Conservation (phyloP, 2,797 vertebrate species). For the Gallinago nigripennis region DNA sequence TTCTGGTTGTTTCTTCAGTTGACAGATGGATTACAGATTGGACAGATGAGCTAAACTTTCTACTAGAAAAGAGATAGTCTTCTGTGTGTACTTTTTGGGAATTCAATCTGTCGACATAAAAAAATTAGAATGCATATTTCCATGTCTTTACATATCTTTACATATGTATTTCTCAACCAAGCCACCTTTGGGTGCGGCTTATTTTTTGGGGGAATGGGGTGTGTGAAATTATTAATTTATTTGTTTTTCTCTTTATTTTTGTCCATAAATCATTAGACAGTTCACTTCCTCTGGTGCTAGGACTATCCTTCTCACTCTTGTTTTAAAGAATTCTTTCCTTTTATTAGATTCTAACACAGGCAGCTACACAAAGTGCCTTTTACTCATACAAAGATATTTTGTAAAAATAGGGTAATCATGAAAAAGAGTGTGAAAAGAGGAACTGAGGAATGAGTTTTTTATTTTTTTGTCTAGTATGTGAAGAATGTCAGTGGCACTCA, state of each 20-base stretch:
- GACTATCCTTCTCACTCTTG: neutral
- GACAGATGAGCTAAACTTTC: constrained; percentile 26
- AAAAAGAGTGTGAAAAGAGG: neutral
- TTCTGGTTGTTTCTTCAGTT: neutral
- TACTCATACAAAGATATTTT: neutral
- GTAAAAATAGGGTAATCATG: neutral
- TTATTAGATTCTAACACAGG: neutral
- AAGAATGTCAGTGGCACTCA: neutral
- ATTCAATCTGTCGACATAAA: neutral
- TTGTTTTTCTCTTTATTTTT: neutral
- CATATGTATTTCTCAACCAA: neutral
- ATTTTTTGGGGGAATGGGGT: neutral
- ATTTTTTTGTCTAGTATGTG: neutral
- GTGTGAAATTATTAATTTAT: neutral
- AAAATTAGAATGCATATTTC: neutral
- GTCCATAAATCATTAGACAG: neutral
- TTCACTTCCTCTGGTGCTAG: neutral
- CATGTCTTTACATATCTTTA: neutral
- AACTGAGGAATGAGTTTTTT: neutral
- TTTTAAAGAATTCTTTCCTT: neutral
- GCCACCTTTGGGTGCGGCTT: neutral
- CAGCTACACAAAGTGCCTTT: neutral
- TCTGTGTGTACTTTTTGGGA: neutral
- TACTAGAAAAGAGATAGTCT: neutral
- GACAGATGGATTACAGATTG: constrained; percentile 23